Evolutionary conservation across 2,113 vertebrate genomes (phyloP).

Genomic region (Todiramphus chloris): DNA sequence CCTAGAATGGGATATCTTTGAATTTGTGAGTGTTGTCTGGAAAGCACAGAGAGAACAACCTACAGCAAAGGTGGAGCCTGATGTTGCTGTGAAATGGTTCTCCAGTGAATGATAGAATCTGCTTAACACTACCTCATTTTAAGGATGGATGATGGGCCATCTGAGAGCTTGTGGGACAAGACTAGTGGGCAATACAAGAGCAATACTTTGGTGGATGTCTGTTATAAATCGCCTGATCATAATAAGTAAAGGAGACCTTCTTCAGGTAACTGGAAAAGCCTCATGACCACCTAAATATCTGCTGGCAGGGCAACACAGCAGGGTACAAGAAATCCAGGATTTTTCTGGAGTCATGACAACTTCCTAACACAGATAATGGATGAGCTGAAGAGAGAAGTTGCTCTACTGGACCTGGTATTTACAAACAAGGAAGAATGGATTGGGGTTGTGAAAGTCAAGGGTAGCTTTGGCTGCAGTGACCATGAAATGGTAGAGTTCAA

Average conservation of each 20-base stretch:
- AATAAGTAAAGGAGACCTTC: neutral
- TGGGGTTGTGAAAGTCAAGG: neutral
- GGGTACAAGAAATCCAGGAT: neutral
- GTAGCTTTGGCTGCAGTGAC: neutral
- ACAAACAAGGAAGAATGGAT: neutral
- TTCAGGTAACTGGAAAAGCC: neutral
- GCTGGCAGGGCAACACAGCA: neutral
- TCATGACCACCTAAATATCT: neutral
- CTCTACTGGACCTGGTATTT: neutral
- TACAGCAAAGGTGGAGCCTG: neutral
- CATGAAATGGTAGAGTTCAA: neutral
- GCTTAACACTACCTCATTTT: neutral
- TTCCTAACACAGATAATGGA: neutral
- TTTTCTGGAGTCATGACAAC: neutral
- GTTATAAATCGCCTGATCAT: neutral
- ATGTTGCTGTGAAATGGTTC: neutral
- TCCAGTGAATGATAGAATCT: neutral
- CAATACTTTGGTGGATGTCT: neutral
- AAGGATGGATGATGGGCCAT: neutral
- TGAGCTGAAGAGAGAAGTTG: neutral
- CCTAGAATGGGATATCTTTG: neutral
- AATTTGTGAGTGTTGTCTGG: neutral
- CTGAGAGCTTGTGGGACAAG: neutral
- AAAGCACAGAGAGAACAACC: neutral
- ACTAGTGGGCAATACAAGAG: neutral